Evolutionary conservation across 2,113 vertebrate genomes (phyloP), one percentile per base, ranked within the genome.

Genomic region (Cinclus mexicanus): DNA sequence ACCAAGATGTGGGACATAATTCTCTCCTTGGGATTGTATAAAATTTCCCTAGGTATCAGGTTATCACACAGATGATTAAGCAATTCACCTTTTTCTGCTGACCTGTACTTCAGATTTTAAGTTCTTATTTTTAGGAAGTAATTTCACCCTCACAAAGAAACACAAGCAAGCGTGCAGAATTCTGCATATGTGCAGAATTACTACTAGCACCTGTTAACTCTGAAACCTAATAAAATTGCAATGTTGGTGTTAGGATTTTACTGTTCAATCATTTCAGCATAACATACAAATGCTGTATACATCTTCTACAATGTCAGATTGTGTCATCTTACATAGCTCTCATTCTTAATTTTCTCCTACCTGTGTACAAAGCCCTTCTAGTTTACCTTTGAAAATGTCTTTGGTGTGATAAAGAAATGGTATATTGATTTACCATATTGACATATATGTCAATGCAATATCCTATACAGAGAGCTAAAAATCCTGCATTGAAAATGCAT

Each of bases 401-500:
- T 37, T 64, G 22, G 52, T 75, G 23, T 56, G 93, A 90, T 86
- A 92, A 94, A 83, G n/a, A 74, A 95, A 88, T 47, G 64, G 33
- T 31, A 33, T 78, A 90, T 92, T 44, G 96, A 93, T 92, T 85
- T 69, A 37, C 39, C 18, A 33, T 83, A 95, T 94, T 81, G 76
- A 93, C 56, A 60, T 47, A 52, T n/a, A 47, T 24, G 52, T 91
- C 90, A 83, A 18, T 75, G 52, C 37, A 93, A 67, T 84, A 71
- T 49, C 35, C 56, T 75, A 42, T 39, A 78, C 5, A 71, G 87
- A 87, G 59, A 78, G 35, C 39, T 68, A 78, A 89, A 92, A 83
- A 70, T 60, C 44, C 56, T 70, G 53, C 76, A 63, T 60, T 63
- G 46, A 69, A 49, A 87, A 87, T 50, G 6, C 49, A 82, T 46